Conservation (phyloP, 2,888 invertebrate genomes). For the Eueremaeus valkanovi region DNA sequence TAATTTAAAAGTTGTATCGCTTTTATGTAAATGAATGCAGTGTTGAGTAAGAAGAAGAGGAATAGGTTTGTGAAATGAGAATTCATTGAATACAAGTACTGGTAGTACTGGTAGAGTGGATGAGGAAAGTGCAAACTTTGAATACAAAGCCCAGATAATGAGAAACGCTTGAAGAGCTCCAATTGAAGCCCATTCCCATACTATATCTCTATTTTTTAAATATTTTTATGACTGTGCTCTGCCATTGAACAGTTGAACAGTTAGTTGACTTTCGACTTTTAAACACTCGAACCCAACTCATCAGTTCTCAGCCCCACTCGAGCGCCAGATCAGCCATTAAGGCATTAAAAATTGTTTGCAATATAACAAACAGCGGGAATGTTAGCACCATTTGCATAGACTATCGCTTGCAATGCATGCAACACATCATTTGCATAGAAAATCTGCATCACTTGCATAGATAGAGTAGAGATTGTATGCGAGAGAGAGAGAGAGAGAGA, state of each 20-base stretch:
- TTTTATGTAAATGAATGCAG: slow-evolving; percentile 24
- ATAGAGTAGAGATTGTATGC: neutral
- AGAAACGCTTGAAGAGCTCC: neutral
- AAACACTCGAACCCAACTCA: no score
- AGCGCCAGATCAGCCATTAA: neutral
- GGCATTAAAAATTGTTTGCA: neutral
- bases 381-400: slow-evolving; percentile 10
- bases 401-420: slow-evolving; percentile 14
- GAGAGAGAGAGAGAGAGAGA: no score
- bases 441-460: neutral
- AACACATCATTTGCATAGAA: slow-evolving; percentile 15
- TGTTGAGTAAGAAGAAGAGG: neutral
- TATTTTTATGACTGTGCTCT: neutral
- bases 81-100: neutral
- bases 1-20: slow-evolving; percentile 7
- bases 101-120: no score
- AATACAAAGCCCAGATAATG: slow-evolving; percentile 17
- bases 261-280: no score
- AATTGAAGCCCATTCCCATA: neutral
- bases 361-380: slow-evolving; percentile 13
- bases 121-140: neutral
- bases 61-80: neutral
- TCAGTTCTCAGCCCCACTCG: neutral
- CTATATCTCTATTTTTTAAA: neutral
- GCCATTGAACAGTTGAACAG: neutral